Percentiles rank a stretch among this genome's conserved stretches.
Evolutionary conservation across 2,113 vertebrate genomes (phyloP).

Genomic region (Mustela nigripes): DNA sequence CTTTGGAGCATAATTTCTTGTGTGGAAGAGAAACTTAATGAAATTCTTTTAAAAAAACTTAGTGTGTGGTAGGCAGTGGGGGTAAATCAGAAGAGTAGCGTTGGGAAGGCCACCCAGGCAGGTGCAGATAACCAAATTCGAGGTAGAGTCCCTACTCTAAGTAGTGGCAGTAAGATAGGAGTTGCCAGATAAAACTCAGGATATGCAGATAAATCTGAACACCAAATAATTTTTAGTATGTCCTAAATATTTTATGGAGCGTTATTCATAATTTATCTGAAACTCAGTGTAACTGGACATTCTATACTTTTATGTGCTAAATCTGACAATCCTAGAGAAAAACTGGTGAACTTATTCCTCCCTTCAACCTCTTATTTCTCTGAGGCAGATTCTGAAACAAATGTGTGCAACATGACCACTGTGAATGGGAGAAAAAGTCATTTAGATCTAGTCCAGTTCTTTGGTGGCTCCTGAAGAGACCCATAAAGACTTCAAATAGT

Average conservation of each 20-base stretch:
- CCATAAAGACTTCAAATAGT: not conserved
- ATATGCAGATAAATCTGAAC: not conserved
- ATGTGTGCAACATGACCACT: not conserved
- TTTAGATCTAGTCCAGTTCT: not conserved
- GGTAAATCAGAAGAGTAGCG: not conserved
- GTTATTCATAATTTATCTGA: not conserved
- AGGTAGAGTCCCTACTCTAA: not conserved
- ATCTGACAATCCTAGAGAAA: not conserved
- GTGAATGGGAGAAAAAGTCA: not conserved
- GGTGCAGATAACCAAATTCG: not conserved
- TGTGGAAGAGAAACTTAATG: constrained; percentile 33
- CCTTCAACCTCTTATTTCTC: not conserved
- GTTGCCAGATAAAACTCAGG: not conserved
- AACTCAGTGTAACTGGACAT: not conserved
- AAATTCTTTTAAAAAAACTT: not conserved
- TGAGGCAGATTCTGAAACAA: constrained; percentile 39
- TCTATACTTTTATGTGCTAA: not conserved
- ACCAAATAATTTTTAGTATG: not conserved
- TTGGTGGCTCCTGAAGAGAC: not conserved
- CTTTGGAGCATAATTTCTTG: not conserved
- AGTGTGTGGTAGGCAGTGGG: not conserved
- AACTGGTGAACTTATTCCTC: not conserved
- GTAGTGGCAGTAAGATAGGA: not conserved
- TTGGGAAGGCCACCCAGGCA: not conserved
- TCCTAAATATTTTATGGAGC: not conserved